Conservation (phyloP, 2,797 vertebrate genomes). For the Cyprinodon diabolis region DNA sequence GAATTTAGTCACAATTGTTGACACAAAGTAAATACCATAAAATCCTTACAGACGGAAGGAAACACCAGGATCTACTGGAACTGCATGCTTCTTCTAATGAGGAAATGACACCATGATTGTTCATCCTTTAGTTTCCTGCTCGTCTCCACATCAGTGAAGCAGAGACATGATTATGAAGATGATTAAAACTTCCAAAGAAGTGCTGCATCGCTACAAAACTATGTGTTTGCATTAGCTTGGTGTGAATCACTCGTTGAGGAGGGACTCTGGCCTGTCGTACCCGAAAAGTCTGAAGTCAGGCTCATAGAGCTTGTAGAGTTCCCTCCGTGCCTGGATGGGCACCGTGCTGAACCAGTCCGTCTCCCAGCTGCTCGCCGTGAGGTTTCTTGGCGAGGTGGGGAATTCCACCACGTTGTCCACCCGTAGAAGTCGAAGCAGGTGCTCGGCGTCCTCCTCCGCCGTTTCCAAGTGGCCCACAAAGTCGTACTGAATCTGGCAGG, state of each 20-base stretch:
- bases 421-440: constrained; percentile 86
- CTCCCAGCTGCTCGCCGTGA: constrained; percentile 90
- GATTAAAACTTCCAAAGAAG: constrained; percentile 23
- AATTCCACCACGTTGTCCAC: constrained; percentile 90
- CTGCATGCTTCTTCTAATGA: constrained; percentile 39
- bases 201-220: constrained; percentile 9
- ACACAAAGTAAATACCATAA: constrained; percentile 42
- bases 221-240: constrained; percentile 53
- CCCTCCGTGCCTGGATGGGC: constrained; percentile 82
- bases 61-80: neutral
- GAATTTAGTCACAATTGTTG: constrained; percentile 21
- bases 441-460: constrained; percentile 87
- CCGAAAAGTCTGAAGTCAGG: constrained; percentile 93
- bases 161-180: constrained; percentile 10
- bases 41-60: neutral
- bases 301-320: constrained; percentile 91
- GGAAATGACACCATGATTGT: constrained; percentile 25
- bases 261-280: constrained; percentile 86
- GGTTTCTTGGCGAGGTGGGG: constrained; percentile 87
- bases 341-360: constrained; percentile 89
- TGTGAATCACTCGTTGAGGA: constrained; percentile 77
- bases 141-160: constrained; percentile 21
- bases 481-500: constrained; percentile 95
- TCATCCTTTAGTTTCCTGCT: constrained; percentile 33
- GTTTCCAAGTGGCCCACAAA: constrained; percentile 94